Conservation (phyloP, 2,113 vertebrate species). For the Amphilophus citrinellus region DNA sequence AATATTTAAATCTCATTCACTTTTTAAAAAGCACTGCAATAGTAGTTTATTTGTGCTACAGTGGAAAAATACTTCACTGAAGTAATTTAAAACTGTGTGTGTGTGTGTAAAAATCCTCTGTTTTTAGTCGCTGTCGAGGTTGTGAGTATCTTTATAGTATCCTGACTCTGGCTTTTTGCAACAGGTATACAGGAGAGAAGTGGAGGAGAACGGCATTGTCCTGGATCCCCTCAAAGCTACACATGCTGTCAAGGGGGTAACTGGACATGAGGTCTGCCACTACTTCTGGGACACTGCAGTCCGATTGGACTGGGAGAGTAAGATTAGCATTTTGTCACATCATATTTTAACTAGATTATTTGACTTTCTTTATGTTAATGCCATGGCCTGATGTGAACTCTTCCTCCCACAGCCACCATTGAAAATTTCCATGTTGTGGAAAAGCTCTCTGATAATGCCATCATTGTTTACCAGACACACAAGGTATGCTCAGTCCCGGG, state of each 20-base stretch:
- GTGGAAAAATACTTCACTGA: no score
- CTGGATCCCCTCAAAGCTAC: constrained; percentile 98
- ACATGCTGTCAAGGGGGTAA: constrained; percentile 94
- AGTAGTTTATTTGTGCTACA: no score
- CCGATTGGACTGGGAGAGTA: constrained; percentile 98
- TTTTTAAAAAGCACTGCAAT: not conserved
- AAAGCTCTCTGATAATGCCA: constrained; percentile 92
- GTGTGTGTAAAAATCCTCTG: not conserved
- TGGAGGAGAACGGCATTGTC: constrained; percentile 97
- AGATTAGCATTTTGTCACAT: constrained; percentile 52
- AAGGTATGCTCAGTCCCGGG: constrained; percentile 83
- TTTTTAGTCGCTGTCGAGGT: not conserved
- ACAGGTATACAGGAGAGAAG: constrained; percentile 97
- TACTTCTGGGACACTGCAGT: constrained; percentile 97
- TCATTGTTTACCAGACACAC: constrained; percentile 95
- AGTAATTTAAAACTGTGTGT: not conserved
- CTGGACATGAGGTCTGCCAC: constrained; percentile 96
- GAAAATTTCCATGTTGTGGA: constrained; percentile 97
- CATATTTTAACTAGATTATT: not conserved
- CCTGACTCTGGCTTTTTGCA: not conserved
- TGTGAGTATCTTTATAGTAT: not conserved
- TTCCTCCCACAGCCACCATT: constrained; percentile 88
- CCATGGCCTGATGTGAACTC: not conserved
- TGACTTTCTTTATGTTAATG: not conserved
- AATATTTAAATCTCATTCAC: not conserved